Percentiles rank a stretch among this genome's conserved stretches.
phyloP scores from a whole-genome alignment of 2,113 vertebrate species.

The Lepus europaeus region DNA sequence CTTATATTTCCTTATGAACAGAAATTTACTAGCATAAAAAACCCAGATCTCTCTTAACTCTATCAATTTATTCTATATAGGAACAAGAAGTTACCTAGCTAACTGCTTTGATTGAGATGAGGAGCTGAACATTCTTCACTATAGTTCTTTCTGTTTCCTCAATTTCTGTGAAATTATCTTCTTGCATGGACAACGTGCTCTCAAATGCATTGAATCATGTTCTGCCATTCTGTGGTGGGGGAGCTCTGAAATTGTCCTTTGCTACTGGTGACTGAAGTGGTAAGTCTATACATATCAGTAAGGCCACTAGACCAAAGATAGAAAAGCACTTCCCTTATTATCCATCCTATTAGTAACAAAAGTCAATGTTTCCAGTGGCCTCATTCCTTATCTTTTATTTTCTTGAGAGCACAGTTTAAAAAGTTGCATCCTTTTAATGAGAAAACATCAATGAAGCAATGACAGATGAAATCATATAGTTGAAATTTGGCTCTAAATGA shows the following conservation, averaged over 20 bases:
- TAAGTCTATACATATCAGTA: background rate
- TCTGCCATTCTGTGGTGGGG: too few relatives aligned
- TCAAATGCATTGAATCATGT: background rate
- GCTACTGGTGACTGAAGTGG: background rate
- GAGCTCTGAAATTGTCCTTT: too few relatives aligned
- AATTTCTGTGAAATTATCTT: background rate
- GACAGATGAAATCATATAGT: background rate
- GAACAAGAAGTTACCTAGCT: background rate
- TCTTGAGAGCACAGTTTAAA: background rate
- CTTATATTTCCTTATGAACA: background rate
- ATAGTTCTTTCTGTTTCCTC: background rate
- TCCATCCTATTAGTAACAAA: background rate
- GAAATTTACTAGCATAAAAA: background rate
- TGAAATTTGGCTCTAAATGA: background rate
- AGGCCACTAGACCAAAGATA: background rate
- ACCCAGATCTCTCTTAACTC: background rate
- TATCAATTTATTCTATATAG: background rate
- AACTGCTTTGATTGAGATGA: background rate
- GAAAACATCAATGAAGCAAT: background rate
- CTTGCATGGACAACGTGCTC: background rate
- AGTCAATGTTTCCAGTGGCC: background rate
- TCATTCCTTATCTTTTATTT: conserved; percentile 11
- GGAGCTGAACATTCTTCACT: background rate
- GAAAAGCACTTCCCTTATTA: background rate
- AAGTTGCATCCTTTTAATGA: background rate